Evolutionary conservation across 2,113 vertebrate genomes (phyloP).

Genomic region (Oryzias celebensis): DNA sequence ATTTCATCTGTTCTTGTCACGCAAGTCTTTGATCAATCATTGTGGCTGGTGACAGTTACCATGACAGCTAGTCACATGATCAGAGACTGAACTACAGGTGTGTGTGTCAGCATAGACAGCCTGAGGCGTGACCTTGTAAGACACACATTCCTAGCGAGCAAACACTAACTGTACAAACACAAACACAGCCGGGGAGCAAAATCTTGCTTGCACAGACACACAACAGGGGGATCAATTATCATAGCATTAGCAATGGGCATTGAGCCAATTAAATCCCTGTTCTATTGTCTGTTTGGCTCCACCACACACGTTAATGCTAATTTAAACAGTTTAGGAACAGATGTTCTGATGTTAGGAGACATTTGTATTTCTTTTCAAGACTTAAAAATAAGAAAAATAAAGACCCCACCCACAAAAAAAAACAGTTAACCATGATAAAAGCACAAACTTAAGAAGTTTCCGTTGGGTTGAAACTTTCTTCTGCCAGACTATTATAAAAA

Average conservation of each 20-base stretch:
- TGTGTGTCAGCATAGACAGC: constrained; percentile 32
- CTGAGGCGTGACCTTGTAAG: constrained; percentile 50
- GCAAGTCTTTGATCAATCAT: constrained; percentile 51
- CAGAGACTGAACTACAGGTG: constrained; percentile 37
- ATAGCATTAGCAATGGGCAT: constrained; percentile 54
- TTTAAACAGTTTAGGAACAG: not conserved
- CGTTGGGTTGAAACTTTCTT: too few relatives aligned
- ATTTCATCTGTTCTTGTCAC: constrained; percentile 27
- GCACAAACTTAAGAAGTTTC: too few relatives aligned
- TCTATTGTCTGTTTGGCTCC: constrained; percentile 37
- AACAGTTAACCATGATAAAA: too few relatives aligned
- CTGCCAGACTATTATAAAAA: too few relatives aligned
- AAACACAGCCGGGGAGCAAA: not conserved
- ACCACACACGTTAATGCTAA: not conserved
- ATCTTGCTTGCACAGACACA: constrained; percentile 5
- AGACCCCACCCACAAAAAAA: too few relatives aligned
- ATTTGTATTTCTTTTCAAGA: too few relatives aligned
- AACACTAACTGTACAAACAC: not conserved
- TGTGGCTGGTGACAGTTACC: constrained; percentile 52
- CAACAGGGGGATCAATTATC: constrained; percentile 40
- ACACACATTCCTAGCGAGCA: not conserved
- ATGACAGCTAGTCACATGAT: constrained; percentile 59
- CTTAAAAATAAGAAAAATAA: too few relatives aligned
- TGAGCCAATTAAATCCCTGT: constrained; percentile 47
- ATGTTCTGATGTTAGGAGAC: not conserved